Evolutionary conservation across 2,113 vertebrate species (phyloP), one percentile per base, ranked within the genome.

Genomic region (Athene noctua): DNA sequence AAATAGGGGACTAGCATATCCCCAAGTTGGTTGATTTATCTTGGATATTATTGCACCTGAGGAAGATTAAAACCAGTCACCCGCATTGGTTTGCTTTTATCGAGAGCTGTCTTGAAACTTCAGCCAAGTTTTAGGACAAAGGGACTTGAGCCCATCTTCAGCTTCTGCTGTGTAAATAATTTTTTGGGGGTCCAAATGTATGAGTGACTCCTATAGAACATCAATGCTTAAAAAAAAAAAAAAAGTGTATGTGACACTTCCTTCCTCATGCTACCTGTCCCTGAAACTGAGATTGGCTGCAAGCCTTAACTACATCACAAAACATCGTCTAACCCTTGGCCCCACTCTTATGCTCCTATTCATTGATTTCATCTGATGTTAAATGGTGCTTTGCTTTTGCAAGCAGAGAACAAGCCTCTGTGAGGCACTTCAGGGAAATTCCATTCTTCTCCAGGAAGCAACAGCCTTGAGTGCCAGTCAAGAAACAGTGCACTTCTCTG

Each of bases 401-500:
- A 62, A 85, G 42, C 0, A 0, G 30, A 90, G 81, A 77, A 73
- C 27, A 71, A 96, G n/a, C 26, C 21, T 59, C 47, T 15, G 59
- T 10, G 65, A 89, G 65, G 38, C 51, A 65, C 70, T 79, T 74
- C 3, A 27, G 73, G 68, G 73, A 79, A 86, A 87, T 79, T 52
- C 80, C 63, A 88, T 38, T 63, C 58, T 80, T 92, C 65, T 67
- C 57, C 72, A 63, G 5, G 8, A 71, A 89, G 49, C 49, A 74
- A n/a, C 0, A 0, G 17, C 38, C 61, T 58, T 0, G 2, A 86
- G 54, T 34, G 15, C 36, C 47, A 52, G 81, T 30, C 2, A 6
- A 44, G 68, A 52, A 71, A 44, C 30, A 16, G 6, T 3, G 12
- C 34, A 7, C 4, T 42, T 36, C 38, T 90, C 44, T 36, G n/a